A percentile compares a stretch with the other conserved stretches of the same genome.
Evolutionary conservation across 2,888 invertebrate genomes (phyloP).

Genomic region (Oscheius onirici): DNA sequence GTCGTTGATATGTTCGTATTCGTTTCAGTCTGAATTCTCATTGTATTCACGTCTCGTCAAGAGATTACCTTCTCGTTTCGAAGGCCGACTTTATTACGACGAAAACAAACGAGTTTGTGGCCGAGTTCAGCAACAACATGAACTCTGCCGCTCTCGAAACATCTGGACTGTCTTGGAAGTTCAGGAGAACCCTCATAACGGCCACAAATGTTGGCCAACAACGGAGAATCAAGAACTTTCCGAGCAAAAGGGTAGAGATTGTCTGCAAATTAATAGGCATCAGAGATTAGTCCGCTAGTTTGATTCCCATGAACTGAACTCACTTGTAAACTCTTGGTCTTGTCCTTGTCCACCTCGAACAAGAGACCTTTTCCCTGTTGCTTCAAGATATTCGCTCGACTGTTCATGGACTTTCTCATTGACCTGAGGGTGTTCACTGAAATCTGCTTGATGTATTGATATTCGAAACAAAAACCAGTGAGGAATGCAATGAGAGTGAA

Average conservation of each 20-base stretch:
- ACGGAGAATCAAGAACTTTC: constrained; percentile 58
- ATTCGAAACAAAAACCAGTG: constrained; percentile 43
- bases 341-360: constrained; percentile 58
- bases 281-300: background rate
- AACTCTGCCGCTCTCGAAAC: constrained; percentile 39
- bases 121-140: constrained; percentile 58
- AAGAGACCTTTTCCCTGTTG: constrained; percentile 60
- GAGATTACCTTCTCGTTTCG: constrained; percentile 50
- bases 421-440: constrained; percentile 41
- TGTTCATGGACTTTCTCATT: constrained; percentile 60
- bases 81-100: constrained; percentile 63
- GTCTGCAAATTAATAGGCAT: constrained; percentile 39
- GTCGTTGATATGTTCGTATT: constrained; percentile 47
- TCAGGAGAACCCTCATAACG: constrained; percentile 34
- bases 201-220: constrained; percentile 58
- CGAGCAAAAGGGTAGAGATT: constrained; percentile 58
- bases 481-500: constrained; percentile 56
- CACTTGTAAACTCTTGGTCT: constrained; percentile 60
- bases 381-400: constrained; percentile 56
- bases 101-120: constrained; percentile 61
- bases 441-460: background rate
- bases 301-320: background rate
- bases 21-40: constrained; percentile 40
- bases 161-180: background rate
- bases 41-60: background rate